Evolutionary conservation across 2,113 vertebrate species (phyloP).

Genomic region (Penelope pileata): DNA sequence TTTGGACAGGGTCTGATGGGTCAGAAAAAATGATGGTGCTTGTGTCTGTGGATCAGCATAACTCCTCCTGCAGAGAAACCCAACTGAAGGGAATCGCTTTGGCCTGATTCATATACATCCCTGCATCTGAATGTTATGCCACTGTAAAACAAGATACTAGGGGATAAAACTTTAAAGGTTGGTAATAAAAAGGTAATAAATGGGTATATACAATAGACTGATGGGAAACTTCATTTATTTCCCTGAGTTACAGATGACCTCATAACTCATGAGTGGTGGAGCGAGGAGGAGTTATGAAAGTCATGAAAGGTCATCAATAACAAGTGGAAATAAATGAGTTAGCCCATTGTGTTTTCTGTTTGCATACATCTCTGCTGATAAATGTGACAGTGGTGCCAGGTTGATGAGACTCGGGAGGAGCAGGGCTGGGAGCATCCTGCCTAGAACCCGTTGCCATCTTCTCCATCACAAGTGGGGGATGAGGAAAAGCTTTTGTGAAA

Average conservation of each 20-base stretch:
- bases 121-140: conserved; percentile 15
- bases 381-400: neutral
- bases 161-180: conserved; percentile 63
- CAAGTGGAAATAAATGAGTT: conserved; percentile 38
- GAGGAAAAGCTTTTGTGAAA: neutral
- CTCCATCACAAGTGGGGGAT: neutral
- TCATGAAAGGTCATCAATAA: conserved; percentile 59
- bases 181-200: conserved; percentile 63
- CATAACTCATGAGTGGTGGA: conserved; percentile 44
- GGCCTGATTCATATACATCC: neutral
- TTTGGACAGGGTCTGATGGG: neutral
- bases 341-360: conserved; percentile 12
- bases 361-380: neutral
- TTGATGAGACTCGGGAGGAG: neutral
- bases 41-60: neutral
- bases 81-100: neutral
- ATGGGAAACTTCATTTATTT: conserved; percentile 57
- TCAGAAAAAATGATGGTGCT: neutral
- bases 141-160: conserved; percentile 37
- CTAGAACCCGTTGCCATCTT: fast-evolving
- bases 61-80: neutral
- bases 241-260: conserved; percentile 38
- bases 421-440: neutral
- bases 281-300: conserved; percentile 4
- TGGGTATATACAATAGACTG: conserved; percentile 54